A percentile compares a stretch with the other conserved stretches of the same genome.
phyloP scores from a whole-genome alignment of 2,113 vertebrate genomes.

The Coturnix japonica region DNA sequence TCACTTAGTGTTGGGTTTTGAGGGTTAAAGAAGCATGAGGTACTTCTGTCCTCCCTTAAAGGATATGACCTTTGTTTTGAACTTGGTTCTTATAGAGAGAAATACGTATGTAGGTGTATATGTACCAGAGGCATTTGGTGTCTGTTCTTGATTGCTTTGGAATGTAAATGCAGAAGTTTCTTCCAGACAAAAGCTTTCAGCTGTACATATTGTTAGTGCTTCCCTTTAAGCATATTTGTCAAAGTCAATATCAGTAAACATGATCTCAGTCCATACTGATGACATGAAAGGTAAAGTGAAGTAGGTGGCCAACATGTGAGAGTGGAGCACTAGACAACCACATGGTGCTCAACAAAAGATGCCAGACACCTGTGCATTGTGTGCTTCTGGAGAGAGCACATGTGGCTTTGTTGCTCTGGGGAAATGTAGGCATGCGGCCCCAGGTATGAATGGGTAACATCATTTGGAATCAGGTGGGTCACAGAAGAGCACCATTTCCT shows the following conservation, averaged over 20 bases:
- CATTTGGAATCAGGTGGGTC: background rate
- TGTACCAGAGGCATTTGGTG: background rate
- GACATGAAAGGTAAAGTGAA: background rate
- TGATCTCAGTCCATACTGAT: background rate
- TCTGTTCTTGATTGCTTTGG: background rate
- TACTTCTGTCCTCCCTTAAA: background rate
- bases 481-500: background rate
- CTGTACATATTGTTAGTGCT: background rate
- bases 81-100: background rate
- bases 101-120: background rate
- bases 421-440: fast-evolving
- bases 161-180: background rate
- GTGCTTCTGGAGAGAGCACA: background rate
- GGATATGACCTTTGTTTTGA: background rate
- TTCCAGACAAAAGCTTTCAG: background rate
- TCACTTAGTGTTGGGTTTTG: background rate
- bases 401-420: background rate
- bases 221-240: background rate
- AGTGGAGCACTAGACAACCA: background rate
- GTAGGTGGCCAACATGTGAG: background rate
- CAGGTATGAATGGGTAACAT: no score
- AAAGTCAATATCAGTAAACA: background rate
- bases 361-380: background rate
- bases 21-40: background rate
- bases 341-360: fast-evolving